Conservation (phyloP, 2,113 vertebrate genomes). For the Salvelinus alpinus region DNA sequence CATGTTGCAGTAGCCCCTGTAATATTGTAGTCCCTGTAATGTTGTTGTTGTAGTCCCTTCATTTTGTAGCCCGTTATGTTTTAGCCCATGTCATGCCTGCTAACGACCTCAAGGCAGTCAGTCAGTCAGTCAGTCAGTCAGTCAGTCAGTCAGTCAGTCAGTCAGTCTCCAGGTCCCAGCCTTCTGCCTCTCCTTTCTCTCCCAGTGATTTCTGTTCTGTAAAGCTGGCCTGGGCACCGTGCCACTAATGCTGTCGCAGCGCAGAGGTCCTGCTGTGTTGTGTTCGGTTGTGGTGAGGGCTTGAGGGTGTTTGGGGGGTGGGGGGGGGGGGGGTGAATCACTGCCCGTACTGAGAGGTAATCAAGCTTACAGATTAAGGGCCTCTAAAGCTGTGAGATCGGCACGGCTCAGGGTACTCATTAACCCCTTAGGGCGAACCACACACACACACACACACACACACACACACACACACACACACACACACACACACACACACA, state of each 20-base stretch:
- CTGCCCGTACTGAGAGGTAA: conserved; percentile 73
- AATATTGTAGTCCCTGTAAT: no score
- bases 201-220: background rate
- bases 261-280: background rate
- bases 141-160: no score
- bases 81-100: background rate
- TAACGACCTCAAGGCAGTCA: background rate
- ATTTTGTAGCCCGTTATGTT: background rate
- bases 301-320: conserved; percentile 55
- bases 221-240: background rate
- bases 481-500: conserved; percentile 14
- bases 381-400: conserved; percentile 79
- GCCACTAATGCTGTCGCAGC: background rate
- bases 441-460: background rate
- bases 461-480: no score
- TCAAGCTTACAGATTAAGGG: conserved; percentile 85
- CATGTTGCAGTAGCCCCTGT: no score
- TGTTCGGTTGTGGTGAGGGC: conserved; percentile 43
- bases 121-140: no score
- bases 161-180: background rate
- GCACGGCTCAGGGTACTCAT: conserved; percentile 75
- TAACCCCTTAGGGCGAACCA: conserved; percentile 57
- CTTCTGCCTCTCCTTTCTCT: background rate
- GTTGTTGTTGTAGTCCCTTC: no score
- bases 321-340: conserved; percentile 65